These are phyloP conservation scores for Blastomussa wellsi DNA, from an alignment of 92 coral and sea anemone genomes.

Conservation along the genomic window DNA sequence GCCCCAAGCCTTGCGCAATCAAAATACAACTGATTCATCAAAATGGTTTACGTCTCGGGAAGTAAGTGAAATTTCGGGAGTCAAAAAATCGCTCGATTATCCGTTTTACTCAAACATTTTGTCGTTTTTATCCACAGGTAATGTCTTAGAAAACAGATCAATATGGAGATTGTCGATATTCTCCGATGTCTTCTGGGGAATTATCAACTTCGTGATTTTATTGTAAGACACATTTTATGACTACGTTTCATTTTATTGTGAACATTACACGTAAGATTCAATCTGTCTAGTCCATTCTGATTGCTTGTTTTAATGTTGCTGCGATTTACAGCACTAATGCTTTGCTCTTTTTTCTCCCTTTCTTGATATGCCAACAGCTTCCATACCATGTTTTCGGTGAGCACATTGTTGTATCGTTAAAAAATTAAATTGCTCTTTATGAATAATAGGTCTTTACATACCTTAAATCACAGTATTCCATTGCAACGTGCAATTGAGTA, in stretches of 20 bases:
- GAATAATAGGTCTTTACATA: not conserved
- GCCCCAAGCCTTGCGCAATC: constrained; percentile 25
- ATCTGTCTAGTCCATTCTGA: not conserved
- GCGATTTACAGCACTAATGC: not conserved
- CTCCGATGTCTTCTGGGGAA: constrained; percentile 94
- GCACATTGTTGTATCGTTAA: constrained; percentile 24
- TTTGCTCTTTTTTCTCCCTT: not conserved
- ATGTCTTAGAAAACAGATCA: constrained; percentile 83
- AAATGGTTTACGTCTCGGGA: constrained; percentile 86
- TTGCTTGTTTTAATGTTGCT: not conserved
- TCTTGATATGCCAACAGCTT: constrained; percentile 63
- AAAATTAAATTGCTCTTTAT: not conserved
- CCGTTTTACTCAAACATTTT: not conserved
- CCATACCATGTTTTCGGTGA: constrained; percentile 98
- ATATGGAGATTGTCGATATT: constrained; percentile 90
- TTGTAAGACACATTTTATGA: constrained; percentile 66
- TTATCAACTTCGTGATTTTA: constrained; percentile 83
- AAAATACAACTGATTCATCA: constrained; percentile 45
- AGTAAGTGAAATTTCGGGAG: constrained; percentile 54
- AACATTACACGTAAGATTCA: not conserved
- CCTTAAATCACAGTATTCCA: not conserved
- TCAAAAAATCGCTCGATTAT: not conserved
- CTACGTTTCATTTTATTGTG: constrained; percentile 1
- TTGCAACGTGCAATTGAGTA: not conserved
- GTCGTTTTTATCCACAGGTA: constrained; percentile 62